Evolutionary conservation across 37 sponge, comb jelly and placozoan genomes (phyloP).

Genomic region (Tethya wilhelma): DNA sequence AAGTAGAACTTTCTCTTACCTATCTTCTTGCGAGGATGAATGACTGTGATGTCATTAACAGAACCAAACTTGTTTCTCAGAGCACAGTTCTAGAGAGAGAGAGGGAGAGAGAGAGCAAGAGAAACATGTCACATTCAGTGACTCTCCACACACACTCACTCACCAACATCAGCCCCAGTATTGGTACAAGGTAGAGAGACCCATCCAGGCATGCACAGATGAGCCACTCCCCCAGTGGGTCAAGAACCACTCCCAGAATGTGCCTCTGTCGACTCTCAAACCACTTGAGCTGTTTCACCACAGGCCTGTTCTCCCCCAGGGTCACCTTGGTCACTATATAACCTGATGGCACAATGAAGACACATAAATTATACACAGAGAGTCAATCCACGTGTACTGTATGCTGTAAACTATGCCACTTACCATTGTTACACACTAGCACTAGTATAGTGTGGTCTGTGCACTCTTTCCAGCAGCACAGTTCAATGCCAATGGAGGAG

Average conservation of each 20-base stretch:
- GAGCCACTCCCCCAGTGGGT: constrained; percentile 86
- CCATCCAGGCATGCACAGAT: constrained; percentile 81
- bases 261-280: constrained; percentile 65
- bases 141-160: too few relatives aligned
- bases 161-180: too few relatives aligned
- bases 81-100: background rate
- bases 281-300: constrained; percentile 79
- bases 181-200: constrained; percentile 64
- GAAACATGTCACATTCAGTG: too few relatives aligned
- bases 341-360: constrained; percentile 27
- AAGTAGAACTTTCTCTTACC: constrained; percentile 22
- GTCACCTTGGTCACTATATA: constrained; percentile 44
- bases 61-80: constrained; percentile 48
- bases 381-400: background rate
- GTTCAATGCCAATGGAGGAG: constrained; percentile 43
- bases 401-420: background rate
- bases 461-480: constrained; percentile 56
- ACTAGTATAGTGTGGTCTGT: constrained; percentile 30
- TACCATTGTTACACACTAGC: constrained; percentile 78
- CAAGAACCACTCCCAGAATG: constrained; percentile 65
- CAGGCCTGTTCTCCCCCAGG: constrained; percentile 2
- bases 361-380: background rate
- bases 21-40: constrained; percentile 47
- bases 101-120: background rate
- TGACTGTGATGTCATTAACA: constrained; percentile 54